phyloP scores from a whole-genome alignment of 64 coral and sea anemone species.

The Exaiptasia diaphana region DNA sequence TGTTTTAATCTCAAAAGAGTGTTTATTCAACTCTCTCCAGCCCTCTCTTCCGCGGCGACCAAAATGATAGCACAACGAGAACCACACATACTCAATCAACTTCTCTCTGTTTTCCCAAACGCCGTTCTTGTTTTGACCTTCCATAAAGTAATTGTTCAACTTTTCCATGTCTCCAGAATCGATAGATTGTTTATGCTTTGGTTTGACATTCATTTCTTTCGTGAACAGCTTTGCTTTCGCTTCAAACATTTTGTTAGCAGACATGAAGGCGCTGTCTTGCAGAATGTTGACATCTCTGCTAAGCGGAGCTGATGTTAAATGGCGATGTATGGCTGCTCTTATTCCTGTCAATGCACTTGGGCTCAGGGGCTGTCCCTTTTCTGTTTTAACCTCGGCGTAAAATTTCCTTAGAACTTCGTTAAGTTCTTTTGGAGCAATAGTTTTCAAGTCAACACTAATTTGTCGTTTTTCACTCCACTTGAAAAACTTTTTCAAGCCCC shows the following conservation, averaged over 20 bases:
- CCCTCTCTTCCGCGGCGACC: not conserved
- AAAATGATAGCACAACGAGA: slow-evolving; percentile 26
- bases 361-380: not conserved
- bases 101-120: slow-evolving; percentile 6
- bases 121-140: not conserved
- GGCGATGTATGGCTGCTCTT: slow-evolving; percentile 31
- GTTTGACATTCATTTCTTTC: slow-evolving; percentile 46
- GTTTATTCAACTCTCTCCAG: not conserved
- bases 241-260: slow-evolving; percentile 61
- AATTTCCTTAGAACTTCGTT: no score
- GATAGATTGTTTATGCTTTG: slow-evolving; percentile 39
- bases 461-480: no score
- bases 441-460: no score
- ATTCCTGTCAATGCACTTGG: not conserved
- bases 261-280: slow-evolving; percentile 49
- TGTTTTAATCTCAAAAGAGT: not conserved
- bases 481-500: no score
- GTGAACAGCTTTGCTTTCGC: slow-evolving; percentile 29
- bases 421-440: no score
- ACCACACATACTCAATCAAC: slow-evolving; percentile 30
- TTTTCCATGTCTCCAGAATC: slow-evolving; percentile 16
- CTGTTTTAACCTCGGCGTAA: not conserved
- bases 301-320: slow-evolving; percentile 19
- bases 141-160: slow-evolving; percentile 34
- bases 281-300: slow-evolving; percentile 52